Percentiles rank a stretch among this genome's conserved stretches.
phyloP scores from a whole-genome alignment of 2,113 vertebrate genomes.

The Callospermophilus lateralis region DNA sequence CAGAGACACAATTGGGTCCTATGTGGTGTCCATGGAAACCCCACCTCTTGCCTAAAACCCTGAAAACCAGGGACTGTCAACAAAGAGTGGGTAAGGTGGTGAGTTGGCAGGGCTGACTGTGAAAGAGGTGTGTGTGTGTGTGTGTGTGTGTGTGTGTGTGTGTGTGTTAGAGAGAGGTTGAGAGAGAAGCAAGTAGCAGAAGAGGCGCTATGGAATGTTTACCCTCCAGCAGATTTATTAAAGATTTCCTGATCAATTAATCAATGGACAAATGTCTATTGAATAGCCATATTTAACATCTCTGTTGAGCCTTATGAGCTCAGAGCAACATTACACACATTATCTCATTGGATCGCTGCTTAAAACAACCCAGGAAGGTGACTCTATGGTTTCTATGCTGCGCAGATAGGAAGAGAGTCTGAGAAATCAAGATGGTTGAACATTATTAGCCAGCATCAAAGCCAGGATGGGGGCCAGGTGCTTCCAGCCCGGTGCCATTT shows the following conservation, averaged over 20 bases:
- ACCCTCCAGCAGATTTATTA: neutral
- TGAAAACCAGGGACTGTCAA: neutral
- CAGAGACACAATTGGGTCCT: constrained; percentile 27
- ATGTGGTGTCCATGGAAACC: neutral
- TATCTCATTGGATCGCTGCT: neutral
- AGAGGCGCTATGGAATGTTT: neutral
- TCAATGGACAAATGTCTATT: neutral
- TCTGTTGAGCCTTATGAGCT: neutral
- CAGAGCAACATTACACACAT: neutral
- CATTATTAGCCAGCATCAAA: neutral
- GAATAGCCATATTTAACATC: neutral
- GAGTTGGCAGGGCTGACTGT: neutral
- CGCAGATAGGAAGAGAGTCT: neutral
- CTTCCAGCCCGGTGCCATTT: neutral
- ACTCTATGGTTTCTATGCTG: neutral
- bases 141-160: neutral
- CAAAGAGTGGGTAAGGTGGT: neutral
- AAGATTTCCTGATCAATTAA: neutral
- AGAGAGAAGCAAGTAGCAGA: neutral
- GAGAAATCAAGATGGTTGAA: neutral
- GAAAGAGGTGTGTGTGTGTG: neutral
- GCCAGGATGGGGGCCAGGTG: neutral
- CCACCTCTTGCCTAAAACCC: neutral
- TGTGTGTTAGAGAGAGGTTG: neutral
- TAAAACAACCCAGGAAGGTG: neutral